Base-by-base conservation (phyloP, 2,797 vertebrate genomes). In the Philypnodon macrostomus region DNA sequence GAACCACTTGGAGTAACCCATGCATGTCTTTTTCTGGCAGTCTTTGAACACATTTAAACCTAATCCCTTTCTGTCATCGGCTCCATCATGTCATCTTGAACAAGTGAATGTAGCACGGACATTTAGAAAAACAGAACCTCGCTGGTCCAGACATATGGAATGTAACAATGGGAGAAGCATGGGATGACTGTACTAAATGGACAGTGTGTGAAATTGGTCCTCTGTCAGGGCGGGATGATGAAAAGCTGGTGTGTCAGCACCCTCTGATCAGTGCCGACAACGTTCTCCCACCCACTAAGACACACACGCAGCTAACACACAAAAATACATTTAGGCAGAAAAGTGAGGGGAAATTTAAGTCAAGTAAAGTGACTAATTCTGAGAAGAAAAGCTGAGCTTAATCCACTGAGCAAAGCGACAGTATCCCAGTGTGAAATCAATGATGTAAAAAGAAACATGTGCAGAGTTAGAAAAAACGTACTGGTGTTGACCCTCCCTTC, bases 211-310 rank as follows among this genome's bases (percentile, higher is more conserved):
- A 81, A 76, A 80, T 79, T 37, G 7, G 45, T 84, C 70, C 71
- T 58, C 63, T 67, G 67, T 72, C 38, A 47, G 32, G 47, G 49
- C 35, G 30, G 64, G 65, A 67, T 61, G 70, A 75, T 70, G 54
- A 81, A 77, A 80, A 77, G 67, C 77, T 73, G 65, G 58, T 44
- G 47, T 48, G 78, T 83, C 79, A 75, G 51, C 77, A 70, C 62
- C 61, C 38, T 33, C 51, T 73, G 73, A 80, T 69, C 55, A 56
- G 34, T 36, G 42, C 50, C 4, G 44, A 75, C 64, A 51, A 27
- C 47, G 47, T 13, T 48, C 53, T 53, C 46, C 53, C 61, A 66
- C 59, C 70, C 71, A 66, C 65, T 60, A 65, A 73, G 32, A 77
- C 62, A 62, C 37, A 37, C 27, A 48, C n/a, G n/a, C 40, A 53